Base-by-base conservation (phyloP, 2,888 invertebrate genomes). In the Drosophila planitibia region DNA sequence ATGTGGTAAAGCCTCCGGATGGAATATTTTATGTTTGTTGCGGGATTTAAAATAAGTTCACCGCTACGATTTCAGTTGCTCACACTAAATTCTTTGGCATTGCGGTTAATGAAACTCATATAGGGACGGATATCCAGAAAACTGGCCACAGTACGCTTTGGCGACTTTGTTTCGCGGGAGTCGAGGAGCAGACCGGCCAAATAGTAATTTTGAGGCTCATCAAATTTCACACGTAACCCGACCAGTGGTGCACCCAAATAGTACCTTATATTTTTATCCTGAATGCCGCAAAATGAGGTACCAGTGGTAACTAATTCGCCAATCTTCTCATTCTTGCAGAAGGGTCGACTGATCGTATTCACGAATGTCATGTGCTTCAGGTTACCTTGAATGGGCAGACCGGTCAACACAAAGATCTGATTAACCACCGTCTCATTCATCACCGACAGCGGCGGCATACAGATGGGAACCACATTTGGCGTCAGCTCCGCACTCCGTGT, bases 391-490 rank as follows among this genome's bases (percentile, higher is more conserved):
- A 66, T 60, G n/a, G 76, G 83, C 35, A 85, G 30, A 0, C 85
- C 85, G 10, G 72, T 70, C 16, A 81, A 51, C 4, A 85, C 4
- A 16, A 75, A 83, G 3, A 76, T 28, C 59, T 81, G 64, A 0
- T 67, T 80, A 39, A 85, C 78, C 41, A 82, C 28, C 3, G 85
- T 75, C 32, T 76, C 69, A 37, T 76, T 74, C 19, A 30, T 19
- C 33, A 75, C n/a, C 16, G 60, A 44, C 0, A 59, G 44, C 0
- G 85, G 85, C 7, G 85, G 85, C 85, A 86, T 83, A 10, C 85
- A 86, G 6, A 82, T 63, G 16, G 87, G 85, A 82, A 82, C 69
- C 5, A 85, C 85, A 32, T 67, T 85, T 0, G 83, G 57, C 7
- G 83, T 75, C 14, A 82, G 22, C 32, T 79, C 60, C 32, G 71